Evolutionary conservation across 2,113 vertebrate species (phyloP).

Genomic region (Mellivora capensis): DNA sequence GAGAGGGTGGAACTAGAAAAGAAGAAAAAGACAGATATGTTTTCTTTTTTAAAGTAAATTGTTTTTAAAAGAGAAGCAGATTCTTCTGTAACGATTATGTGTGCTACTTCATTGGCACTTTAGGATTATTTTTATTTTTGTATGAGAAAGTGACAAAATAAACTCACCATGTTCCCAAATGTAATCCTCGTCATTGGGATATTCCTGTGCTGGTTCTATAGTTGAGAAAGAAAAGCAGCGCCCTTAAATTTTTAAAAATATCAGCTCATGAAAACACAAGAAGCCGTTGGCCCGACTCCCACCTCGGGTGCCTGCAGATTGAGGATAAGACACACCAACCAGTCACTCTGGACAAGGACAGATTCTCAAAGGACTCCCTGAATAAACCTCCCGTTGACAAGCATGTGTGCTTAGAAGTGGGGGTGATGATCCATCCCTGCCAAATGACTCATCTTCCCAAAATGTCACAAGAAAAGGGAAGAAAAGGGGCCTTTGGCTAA

Average conservation of each 20-base stretch:
- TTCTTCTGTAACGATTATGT: not conserved
- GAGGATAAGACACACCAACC: not conserved
- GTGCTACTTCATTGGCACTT: not conserved
- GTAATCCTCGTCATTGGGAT: not conserved
- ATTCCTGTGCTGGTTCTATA: not conserved
- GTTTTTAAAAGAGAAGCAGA: slow-evolving; percentile 4
- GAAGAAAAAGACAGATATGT: not conserved
- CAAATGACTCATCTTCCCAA: slow-evolving; percentile 38
- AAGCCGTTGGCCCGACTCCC: not conserved
- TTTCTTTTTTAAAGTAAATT: slow-evolving; percentile 9
- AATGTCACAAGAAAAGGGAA: slow-evolving; percentile 27
- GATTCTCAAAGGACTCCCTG: slow-evolving; percentile 36
- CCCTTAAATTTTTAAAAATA: slow-evolving; percentile 33
- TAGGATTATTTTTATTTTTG: slow-evolving; percentile 18
- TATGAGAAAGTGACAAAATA: slow-evolving; percentile 14
- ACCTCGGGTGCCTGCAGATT: not conserved
- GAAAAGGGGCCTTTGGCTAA: not conserved
- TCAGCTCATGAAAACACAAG: not conserved
- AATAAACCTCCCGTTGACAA: not conserved
- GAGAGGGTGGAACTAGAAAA: not conserved
- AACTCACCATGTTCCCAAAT: not conserved
- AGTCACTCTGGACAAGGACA: not conserved
- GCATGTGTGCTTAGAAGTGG: not conserved
- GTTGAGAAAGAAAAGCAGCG: not conserved
- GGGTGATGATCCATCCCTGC: not conserved